Percentiles rank a stretch among this genome's conserved stretches.
phyloP scores from a whole-genome alignment of 2,113 vertebrate species.

The Microtus richardsoni region DNA sequence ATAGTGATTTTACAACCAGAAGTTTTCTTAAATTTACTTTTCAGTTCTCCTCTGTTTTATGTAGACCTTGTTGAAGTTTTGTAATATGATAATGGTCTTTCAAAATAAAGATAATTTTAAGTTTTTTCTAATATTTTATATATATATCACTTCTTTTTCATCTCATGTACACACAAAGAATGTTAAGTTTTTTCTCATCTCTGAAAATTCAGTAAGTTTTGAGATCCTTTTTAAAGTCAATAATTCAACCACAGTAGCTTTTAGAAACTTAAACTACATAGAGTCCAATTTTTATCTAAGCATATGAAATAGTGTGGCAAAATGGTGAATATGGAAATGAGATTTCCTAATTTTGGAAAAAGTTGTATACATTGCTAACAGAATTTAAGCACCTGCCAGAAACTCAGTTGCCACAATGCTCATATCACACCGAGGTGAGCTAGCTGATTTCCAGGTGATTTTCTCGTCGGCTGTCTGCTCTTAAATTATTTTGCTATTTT shows the following conservation, averaged over 20 bases:
- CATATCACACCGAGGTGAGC: not conserved
- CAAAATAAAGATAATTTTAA: not conserved
- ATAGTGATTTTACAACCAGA: not conserved
- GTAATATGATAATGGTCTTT: not conserved
- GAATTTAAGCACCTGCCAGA: not conserved
- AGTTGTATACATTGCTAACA: not conserved
- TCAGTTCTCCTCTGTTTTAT: not conserved
- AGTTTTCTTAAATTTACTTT: not conserved
- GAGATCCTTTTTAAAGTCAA: not conserved
- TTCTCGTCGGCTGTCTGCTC: not conserved
- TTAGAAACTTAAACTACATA: not conserved
- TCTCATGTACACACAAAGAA: not conserved
- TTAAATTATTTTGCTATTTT: not conserved
- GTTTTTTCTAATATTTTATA: not conserved
- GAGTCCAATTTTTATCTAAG: not conserved
- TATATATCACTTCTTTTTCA: not conserved
- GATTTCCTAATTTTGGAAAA: not conserved
- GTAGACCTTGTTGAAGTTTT: not conserved
- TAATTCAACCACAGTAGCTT: not conserved
- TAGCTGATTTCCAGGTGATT: not conserved
- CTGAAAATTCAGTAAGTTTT: not conserved
- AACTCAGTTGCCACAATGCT: not conserved
- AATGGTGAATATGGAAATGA: not conserved
- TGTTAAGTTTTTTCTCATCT: not conserved
- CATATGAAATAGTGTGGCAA: not conserved